Conservation (phyloP, 2,888 invertebrate species). For the Tetropium fuscum region DNA sequence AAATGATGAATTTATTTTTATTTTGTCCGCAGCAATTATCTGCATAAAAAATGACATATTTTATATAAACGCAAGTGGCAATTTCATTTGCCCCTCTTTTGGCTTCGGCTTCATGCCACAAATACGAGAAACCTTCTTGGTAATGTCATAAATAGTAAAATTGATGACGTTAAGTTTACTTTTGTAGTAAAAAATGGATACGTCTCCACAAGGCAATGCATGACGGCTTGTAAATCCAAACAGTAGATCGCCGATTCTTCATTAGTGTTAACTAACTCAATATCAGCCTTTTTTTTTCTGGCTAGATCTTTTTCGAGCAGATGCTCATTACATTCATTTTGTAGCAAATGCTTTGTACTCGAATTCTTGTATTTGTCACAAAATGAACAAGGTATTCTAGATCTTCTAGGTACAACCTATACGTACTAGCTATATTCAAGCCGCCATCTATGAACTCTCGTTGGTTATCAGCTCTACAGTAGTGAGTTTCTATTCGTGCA, state of each 20-base stretch:
- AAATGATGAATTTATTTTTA: no score
- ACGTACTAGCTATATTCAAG: conserved; percentile 13
- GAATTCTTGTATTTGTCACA: conserved; percentile 11
- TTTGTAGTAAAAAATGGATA: conserved; percentile 13
- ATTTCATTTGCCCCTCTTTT: conserved; percentile 31
- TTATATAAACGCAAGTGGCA: conserved; percentile 22
- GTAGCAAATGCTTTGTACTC: conserved; percentile 9
- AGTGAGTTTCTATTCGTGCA: conserved; percentile 10
- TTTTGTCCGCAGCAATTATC: not conserved
- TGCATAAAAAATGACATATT: not conserved
- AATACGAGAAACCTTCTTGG: conserved; percentile 24
- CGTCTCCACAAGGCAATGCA: conserved; percentile 12
- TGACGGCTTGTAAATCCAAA: no score
- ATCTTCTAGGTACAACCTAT: conserved; percentile 7
- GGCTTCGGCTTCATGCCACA: conserved; percentile 22
- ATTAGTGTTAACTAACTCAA: conserved; percentile 11
- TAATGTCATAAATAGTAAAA: conserved; percentile 11
- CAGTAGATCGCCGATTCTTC: conserved; percentile 7
- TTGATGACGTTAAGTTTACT: conserved; percentile 13
- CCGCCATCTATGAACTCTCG: conserved; percentile 10
- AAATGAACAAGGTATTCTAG: conserved; percentile 9
- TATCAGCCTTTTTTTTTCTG: conserved; percentile 8
- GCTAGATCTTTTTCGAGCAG: conserved; percentile 6
- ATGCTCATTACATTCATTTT: conserved; percentile 11
- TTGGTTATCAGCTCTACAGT: conserved; percentile 14